Conservation (phyloP, 2,797 vertebrate genomes). For the Chanos chanos region DNA sequence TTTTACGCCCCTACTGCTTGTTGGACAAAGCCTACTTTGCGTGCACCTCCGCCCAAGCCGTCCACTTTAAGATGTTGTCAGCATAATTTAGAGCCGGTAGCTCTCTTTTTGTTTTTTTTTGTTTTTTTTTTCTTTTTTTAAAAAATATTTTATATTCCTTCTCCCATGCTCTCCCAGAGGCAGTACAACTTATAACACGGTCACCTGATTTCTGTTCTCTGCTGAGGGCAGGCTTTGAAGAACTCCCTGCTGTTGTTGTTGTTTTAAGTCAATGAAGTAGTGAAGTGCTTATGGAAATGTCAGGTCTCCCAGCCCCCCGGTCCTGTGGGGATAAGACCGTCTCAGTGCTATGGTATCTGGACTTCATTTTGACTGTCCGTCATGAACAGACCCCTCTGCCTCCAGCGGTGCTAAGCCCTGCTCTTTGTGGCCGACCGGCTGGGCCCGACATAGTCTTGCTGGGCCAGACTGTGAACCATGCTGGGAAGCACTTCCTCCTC, state of each 20-base stretch:
- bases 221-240: conserved; percentile 44
- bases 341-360: conserved; percentile 44
- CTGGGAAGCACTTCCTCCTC: conserved; percentile 60
- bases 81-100: too few species aligned
- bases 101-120: too few species aligned
- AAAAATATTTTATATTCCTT: too few species aligned
- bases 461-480: conserved; percentile 47
- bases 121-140: too few species aligned
- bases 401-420: conserved; percentile 16
- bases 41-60: too few species aligned
- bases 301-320: conserved; percentile 37
- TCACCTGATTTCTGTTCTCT: conserved; percentile 41
- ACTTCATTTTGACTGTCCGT: conserved; percentile 48
- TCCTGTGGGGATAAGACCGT: conserved; percentile 34
- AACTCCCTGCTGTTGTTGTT: conserved; percentile 38
- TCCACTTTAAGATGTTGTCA: too few species aligned
- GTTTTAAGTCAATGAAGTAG: conserved; percentile 41
- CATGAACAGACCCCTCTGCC: conserved; percentile 39
- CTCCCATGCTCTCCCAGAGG: conserved; percentile 39
- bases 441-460: conserved; percentile 24
- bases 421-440: conserved; percentile 16
- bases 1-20: too few species aligned
- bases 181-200: conserved; percentile 32
- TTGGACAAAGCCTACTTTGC: too few species aligned
- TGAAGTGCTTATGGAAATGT: conserved; percentile 50